These are phyloP conservation scores for Hydrophis major DNA, from an alignment of 2,797 vertebrate species.

Conservation along the genomic window DNA sequence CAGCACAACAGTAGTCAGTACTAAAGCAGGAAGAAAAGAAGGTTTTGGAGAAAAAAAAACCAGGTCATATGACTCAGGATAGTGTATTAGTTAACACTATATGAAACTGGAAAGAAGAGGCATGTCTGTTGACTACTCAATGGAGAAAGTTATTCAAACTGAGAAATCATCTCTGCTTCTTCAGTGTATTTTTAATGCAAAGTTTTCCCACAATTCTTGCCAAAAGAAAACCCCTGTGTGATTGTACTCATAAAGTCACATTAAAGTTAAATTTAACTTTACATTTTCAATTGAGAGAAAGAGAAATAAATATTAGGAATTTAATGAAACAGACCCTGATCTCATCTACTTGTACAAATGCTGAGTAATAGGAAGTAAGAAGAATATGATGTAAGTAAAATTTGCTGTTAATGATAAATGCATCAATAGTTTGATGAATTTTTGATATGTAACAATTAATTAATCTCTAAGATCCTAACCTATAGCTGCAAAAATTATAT, in stretches of 20 bases:
- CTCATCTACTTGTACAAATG: neutral
- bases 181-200: neutral
- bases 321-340: neutral
- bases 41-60: too few relatives aligned
- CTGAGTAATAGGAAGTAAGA: neutral
- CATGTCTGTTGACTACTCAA: neutral
- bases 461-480: conserved; percentile 40
- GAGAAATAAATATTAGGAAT: too few relatives aligned
- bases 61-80: too few relatives aligned
- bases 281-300: neutral
- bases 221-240: neutral
- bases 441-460: neutral
- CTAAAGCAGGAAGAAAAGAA: neutral
- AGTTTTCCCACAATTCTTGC: neutral
- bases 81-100: too few relatives aligned
- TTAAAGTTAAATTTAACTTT: neutral
- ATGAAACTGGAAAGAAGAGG: too few relatives aligned
- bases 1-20: neutral
- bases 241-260: neutral
- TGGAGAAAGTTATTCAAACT: neutral
- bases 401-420: neutral
- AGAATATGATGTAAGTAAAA: neutral
- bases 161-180: neutral
- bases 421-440: neutral
- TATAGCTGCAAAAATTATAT: conserved; percentile 55